Evolutionary conservation across 2,113 vertebrate genomes (phyloP), one percentile per base, ranked within the genome.

Genomic region (Paraplagusia blochii): DNA sequence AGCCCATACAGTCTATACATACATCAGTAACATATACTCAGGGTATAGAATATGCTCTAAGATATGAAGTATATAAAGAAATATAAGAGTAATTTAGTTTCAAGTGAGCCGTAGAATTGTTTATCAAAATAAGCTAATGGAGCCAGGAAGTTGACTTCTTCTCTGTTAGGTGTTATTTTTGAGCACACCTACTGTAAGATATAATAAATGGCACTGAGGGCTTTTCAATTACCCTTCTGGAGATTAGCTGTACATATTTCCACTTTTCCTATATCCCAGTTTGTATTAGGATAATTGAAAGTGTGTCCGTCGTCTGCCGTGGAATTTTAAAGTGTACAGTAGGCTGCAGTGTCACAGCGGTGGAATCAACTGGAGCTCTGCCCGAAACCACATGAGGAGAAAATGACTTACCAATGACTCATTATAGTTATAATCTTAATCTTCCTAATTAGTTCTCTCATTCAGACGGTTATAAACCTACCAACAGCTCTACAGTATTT

Each of bases 361-460:
- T 65, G 13, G 19, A 45, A 58, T 38, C 45, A 36, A 69, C 49
- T 72, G 74, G 74, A 77, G 34, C 47, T 11, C 33, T 66, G 66
- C 74, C 55, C 46, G 36, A 57, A 59, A 29, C 55, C 42, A 51
- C 55, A 69, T 53, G 42, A 58, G 11, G 11, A 43, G 63, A 34
- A 69, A 64, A 64, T 59, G 7, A 46, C 39, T 62, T 43, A 45
- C 58, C 46, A n/a, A 29, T 29, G 53, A 45, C 48, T 58, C 63
- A 58, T 57, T 62, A 42, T 45, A 14, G 64, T 33, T 44, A 51
- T 54, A 73, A 64, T 73, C 63, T 63, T 63, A 68, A 61, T 66
- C 49, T 74, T 63, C 75, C 39, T 72, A 77, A 79, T 83, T 80
- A 63, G 58, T 69, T 74, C 63, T 57, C 49, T 42, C 34, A 38